Base-by-base conservation (phyloP, 2,888 invertebrate species). In the Drosophila mettleri region DNA sequence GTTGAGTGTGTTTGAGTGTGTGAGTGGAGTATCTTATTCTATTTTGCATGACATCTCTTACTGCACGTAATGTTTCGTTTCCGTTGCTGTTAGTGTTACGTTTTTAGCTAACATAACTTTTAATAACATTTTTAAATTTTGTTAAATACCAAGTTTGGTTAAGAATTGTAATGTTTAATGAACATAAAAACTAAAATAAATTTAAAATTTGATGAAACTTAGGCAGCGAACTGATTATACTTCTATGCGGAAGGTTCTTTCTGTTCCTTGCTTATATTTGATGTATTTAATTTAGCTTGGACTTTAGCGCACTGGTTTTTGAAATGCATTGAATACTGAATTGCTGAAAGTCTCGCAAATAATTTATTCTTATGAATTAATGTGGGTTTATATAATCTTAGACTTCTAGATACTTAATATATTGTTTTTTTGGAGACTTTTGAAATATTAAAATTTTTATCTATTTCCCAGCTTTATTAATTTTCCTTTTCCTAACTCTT, bases 41-140 rank as follows among this genome's bases (percentile, higher is more conserved):
- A n/a, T 31, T 3, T 29, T 38, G 61, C 36, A 34, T 48, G 39
- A 29, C 10, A 29, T 57, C 57, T 34, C 54, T 24, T 34, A 43
- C 33, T 34, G 43, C 54, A 54, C 33, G 33, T 7, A 31, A 16
- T n/a, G 10, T 10, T 49, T 49, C 29, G 16, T 45, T 43, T 24
- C 24, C 5, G 20, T 33, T 22, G 31, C 20, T 20, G 8, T 36
- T 36, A 12, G 10, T 38, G 18, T 41, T 41, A 24, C 36, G 24
- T 36, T 18, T 12, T 22, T 49, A 33, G 22, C 10, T 36, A 51
- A 34, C 49, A 34, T 36, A 34, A 7, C 5, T n/a, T 27, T 27
- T 14, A 38, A 27, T 52, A 38, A 52, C 14, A 36, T 36, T 52
- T 52, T 27, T 14, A 18, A 27, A 10, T 24, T 16, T 12, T 33